These are phyloP conservation scores for Neelides sp. DNA, from an alignment of 1,140 invertebrate species.

Conservation along the genomic window DNA sequence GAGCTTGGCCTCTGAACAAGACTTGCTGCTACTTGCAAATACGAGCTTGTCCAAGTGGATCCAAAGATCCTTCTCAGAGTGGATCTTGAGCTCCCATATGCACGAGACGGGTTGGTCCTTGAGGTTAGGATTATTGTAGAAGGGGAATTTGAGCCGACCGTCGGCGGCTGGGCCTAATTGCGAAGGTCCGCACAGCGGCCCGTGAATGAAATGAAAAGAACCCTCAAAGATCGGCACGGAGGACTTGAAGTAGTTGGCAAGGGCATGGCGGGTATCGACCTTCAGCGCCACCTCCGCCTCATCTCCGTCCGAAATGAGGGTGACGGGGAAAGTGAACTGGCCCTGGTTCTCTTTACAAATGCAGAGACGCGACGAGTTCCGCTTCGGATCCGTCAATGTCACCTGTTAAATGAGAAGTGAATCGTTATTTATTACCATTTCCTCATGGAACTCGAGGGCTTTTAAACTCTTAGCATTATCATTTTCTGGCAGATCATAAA, in stretches of 20 bases:
- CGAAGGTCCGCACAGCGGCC: conserved; percentile 69
- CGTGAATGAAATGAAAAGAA: conserved; percentile 72
- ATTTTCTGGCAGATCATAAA: too few species aligned
- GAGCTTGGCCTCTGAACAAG: conserved; percentile 69
- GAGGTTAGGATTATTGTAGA: conserved; percentile 33
- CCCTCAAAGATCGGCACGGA: conserved; percentile 65
- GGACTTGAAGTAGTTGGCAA: conserved; percentile 74
- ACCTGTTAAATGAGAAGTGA: too few species aligned
- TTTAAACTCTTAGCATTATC: too few species aligned
- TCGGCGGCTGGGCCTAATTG: conserved; percentile 60
- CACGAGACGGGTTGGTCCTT: conserved; percentile 54
- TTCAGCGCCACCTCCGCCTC: conserved; percentile 59
- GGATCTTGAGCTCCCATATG: conserved; percentile 59
- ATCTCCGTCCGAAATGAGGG: conserved; percentile 58
- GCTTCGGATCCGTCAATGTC: conserved; percentile 23
- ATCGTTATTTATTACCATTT: too few species aligned
- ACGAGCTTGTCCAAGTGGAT: conserved; percentile 72
- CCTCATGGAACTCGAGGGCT: too few species aligned
- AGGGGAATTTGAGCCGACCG: conserved; percentile 69
- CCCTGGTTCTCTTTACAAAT: conserved; percentile 32
- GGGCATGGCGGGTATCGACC: conserved; percentile 65
- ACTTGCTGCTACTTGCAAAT: conserved; percentile 51
- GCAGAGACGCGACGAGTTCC: conserved; percentile 29
- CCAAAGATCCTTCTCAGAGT: conserved; percentile 63
- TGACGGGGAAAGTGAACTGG: conserved; percentile 29